Evolutionary conservation across 1,140 invertebrate species (phyloP).

Genomic region (Charaxes varanes): DNA sequence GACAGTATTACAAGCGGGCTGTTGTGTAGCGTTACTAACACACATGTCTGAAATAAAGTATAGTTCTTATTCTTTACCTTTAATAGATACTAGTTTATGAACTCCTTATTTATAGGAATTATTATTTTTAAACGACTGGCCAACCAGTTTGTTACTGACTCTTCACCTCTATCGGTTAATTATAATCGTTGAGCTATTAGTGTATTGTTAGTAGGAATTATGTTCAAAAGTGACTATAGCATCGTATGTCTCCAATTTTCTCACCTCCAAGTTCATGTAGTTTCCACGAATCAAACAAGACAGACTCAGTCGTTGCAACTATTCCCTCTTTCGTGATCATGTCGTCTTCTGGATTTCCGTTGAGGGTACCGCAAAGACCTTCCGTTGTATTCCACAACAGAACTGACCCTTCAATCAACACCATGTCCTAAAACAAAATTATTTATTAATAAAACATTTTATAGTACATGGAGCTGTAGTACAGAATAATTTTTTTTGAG

Average conservation of each 20-base stretch:
- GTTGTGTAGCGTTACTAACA: constrained; percentile 67
- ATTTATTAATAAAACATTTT: no score
- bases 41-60: constrained; percentile 75
- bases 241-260: no score
- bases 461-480: no score
- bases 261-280: constrained; percentile 78
- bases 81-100: no score
- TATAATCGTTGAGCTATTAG: no score
- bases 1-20: constrained; percentile 65
- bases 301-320: constrained; percentile 58
- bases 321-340: constrained; percentile 77
- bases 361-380: constrained; percentile 87
- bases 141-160: no score
- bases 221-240: no score
- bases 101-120: no score
- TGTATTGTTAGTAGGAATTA: no score
- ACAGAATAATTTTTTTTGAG: no score
- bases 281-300: constrained; percentile 81
- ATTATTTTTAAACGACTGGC: no score
- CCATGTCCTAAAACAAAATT: constrained; percentile 67
- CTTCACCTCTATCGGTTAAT: no score
- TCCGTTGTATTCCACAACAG: constrained; percentile 84
- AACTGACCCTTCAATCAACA: constrained; percentile 79
- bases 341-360: constrained; percentile 83
- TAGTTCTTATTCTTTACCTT: not conserved